Base-by-base conservation (phyloP, 2,888 invertebrate species). In the Troides oblongomaculatus region DNA sequence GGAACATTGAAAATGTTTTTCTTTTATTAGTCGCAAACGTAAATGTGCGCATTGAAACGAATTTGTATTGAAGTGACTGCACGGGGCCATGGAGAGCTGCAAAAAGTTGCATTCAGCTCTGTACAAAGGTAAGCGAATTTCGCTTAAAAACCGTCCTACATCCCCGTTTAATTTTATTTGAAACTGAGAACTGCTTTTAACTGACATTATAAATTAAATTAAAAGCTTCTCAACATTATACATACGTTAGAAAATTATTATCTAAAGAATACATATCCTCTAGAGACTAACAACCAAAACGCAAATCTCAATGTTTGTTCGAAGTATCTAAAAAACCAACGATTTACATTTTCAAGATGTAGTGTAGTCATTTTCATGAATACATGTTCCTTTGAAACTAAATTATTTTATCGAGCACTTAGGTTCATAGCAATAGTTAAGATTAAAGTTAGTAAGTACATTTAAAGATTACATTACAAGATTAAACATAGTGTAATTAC, bases 1-100 rank as follows among this genome's bases (percentile, higher is more conserved):
- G 25, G 71, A 57, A 62, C 71, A 68, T 64, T 71, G 71, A 68
- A 71, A 71, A 64, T 64, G 68, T 68, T 71, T 70, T 68, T 67
- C 71, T 68, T 67, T 71, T 68, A 71, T 71, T 66, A 70, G 56
- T 66, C 60, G 21, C 53, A 66, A 30, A 61, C 63, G 70, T 60
- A 70, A 69, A 70, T 70, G 70, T 66, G 70, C 43, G 62, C 66
- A 66, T 70, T 66, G 70, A 70, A 70, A 70, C 58, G 63, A 64
- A 70, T 70, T 66, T 60, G 70, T 62, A 70, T 70, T 66, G 66
- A 30, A 65, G 56, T 62, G 62, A 66, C 66, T 70, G 62, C 58
- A 66, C 58, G 56, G 30, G n/a, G 53, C 43, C 53, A 70, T 59
- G 39, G 50, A 58, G 56, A 60, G 64, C 64, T 60, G 60, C 66